These are phyloP conservation scores for Gallinago stenura DNA, from an alignment of 2,797 vertebrate species.

Conservation along the genomic window DNA sequence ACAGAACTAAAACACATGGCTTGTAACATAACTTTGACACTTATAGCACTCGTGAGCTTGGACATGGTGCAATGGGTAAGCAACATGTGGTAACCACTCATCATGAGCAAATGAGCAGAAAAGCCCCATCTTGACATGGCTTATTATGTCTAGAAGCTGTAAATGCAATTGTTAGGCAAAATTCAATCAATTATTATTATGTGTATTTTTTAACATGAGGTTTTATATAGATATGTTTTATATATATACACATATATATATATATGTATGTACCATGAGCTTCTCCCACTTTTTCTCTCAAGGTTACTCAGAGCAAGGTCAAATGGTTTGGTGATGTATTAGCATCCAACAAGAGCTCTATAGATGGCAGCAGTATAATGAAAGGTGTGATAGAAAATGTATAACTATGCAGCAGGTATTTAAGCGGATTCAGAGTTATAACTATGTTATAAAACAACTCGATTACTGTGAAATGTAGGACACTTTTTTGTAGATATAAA, in stretches of 20 bases:
- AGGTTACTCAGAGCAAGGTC: neutral
- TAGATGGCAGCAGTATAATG: neutral
- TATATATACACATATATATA: too few relatives aligned
- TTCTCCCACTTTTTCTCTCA: neutral
- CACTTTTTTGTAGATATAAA: neutral
- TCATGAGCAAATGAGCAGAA: conserved; percentile 71
- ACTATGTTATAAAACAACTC: neutral
- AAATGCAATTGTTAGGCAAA: conserved; percentile 50
- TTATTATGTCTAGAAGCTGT: conserved; percentile 55
- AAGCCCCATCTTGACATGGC: conserved; percentile 60
- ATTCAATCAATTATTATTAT: conserved; percentile 1
- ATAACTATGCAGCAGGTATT: neutral
- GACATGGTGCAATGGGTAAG: conserved; percentile 81
- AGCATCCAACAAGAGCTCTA: neutral
- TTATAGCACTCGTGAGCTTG: conserved; percentile 81
- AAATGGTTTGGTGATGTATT: neutral
- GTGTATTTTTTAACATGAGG: neutral
- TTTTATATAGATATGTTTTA: neutral
- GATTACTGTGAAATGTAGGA: neutral
- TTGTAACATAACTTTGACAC: conserved; percentile 75
- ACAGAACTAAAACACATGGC: conserved; percentile 91
- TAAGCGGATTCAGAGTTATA: neutral
- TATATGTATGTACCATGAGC: neutral
- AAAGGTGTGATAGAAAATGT: neutral
- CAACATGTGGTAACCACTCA: conserved; percentile 84